A percentile compares a stretch with the other conserved stretches of the same genome.
These are phyloP conservation scores for Metopia argyrocephala DNA, from an alignment of 2,888 invertebrate genomes.

Conservation along the genomic window DNA sequence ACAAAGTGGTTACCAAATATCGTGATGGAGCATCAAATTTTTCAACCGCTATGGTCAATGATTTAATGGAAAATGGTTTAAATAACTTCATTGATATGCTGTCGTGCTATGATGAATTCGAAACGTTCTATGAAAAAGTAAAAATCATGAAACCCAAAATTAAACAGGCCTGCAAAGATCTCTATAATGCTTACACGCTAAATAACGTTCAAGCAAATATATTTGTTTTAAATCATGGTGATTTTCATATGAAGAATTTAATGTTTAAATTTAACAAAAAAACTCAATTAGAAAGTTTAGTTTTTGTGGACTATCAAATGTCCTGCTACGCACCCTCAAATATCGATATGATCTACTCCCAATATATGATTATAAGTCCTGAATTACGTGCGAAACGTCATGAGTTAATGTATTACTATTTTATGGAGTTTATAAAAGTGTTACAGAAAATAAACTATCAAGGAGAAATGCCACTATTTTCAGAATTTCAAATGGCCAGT, in stretches of 20 bases:
- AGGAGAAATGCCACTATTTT: constrained; percentile 62
- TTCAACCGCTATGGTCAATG: constrained; percentile 13
- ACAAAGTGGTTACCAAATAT: constrained; percentile 39
- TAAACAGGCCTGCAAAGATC: constrained; percentile 18
- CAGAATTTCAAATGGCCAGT: constrained; percentile 60
- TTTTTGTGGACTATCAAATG: constrained; percentile 64
- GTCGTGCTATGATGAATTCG: constrained; percentile 54
- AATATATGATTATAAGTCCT: constrained; percentile 55
- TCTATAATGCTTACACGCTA: constrained; percentile 22
- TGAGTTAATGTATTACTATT: constrained; percentile 63
- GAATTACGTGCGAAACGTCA: constrained; percentile 57
- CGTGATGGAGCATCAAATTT: constrained; percentile 9
- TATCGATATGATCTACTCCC: constrained; percentile 61
- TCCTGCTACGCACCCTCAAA: constrained; percentile 62
- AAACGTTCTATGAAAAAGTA: constrained; percentile 64
- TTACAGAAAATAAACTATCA: constrained; percentile 60
- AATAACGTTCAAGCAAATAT: constrained; percentile 38
- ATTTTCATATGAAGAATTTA: constrained; percentile 72
- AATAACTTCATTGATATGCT: constrained; percentile 65
- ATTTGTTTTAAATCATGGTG: constrained; percentile 72
- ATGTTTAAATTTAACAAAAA: constrained; percentile 68
- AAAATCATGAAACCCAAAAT: constrained; percentile 58
- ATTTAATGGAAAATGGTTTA: constrained; percentile 56
- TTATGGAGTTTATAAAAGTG: constrained; percentile 55
- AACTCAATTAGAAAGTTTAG: constrained; percentile 36